Percentiles rank a stretch among this genome's conserved stretches.
Evolutionary conservation across 1,140 invertebrate species (phyloP).

Genomic region (Zaprionus camerounensis): DNA sequence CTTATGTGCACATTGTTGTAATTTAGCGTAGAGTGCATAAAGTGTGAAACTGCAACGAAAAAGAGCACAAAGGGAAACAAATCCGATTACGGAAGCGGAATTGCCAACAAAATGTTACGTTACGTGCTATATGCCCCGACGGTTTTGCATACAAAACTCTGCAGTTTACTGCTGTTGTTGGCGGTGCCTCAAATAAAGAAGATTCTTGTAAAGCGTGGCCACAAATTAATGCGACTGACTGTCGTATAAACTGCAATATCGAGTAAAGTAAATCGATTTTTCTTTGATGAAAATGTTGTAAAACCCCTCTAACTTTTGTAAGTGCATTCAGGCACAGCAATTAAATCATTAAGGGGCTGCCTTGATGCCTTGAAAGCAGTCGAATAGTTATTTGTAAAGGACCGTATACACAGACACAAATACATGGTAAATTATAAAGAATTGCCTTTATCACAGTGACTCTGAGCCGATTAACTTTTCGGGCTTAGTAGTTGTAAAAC

Average conservation of each 20-base stretch:
- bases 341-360: neutral
- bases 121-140: constrained; percentile 32
- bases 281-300: neutral
- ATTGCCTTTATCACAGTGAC: too few relatives aligned
- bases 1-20: constrained; percentile 34
- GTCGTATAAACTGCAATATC: neutral
- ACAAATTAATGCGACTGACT: neutral
- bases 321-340: neutral
- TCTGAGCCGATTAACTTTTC: neutral
- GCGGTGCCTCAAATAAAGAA: constrained; percentile 3
- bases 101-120: constrained; percentile 56
- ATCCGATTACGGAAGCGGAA: constrained; percentile 72
- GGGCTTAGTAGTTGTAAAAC: neutral
- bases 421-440: neutral
- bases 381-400: neutral
- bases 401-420: too few relatives aligned
- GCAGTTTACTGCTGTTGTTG: neutral
- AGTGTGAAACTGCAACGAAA: constrained; percentile 61
- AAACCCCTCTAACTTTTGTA: neutral
- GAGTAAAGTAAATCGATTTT: neutral
- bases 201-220: neutral
- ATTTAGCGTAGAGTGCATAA: constrained; percentile 67
- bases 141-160: constrained; percentile 17
- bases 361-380: neutral
- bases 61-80: constrained; percentile 63